These are phyloP conservation scores for Pseudolycoriella hygida DNA, from an alignment of 2,888 invertebrate genomes.

Conservation along the genomic window DNA sequence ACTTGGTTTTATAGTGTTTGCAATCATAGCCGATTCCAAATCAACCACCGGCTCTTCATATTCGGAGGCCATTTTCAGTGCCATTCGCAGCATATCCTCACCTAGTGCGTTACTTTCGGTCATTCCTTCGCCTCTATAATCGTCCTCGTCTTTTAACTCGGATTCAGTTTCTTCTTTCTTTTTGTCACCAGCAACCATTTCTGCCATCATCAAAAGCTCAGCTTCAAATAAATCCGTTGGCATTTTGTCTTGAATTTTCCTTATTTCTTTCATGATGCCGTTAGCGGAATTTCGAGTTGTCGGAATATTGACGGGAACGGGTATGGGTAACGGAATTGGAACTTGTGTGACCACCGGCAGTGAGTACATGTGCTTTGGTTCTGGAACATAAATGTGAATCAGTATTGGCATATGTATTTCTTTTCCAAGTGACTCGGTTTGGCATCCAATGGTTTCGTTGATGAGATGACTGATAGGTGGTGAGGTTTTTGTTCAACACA, in stretches of 20 bases:
- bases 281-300: conserved; percentile 72
- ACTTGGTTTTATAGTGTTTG: conserved; percentile 58
- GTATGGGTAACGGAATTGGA: conserved; percentile 73
- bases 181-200: conserved; percentile 79
- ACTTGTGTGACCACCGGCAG: conserved; percentile 69
- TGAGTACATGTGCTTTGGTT: conserved; percentile 67
- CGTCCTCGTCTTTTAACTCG: conserved; percentile 37
- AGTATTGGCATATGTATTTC: conserved; percentile 63
- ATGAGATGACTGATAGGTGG: conserved; percentile 17
- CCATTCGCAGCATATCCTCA: conserved; percentile 73
- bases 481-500: background rate
- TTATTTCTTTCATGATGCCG: conserved; percentile 77
- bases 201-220: conserved; percentile 86
- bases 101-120: conserved; percentile 41
- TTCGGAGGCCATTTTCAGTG: conserved; percentile 71
- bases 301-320: conserved; percentile 79
- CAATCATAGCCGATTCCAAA: conserved; percentile 63
- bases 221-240: conserved; percentile 87
- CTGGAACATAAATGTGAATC: conserved; percentile 75
- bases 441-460: conserved; percentile 47
- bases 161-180: conserved; percentile 63
- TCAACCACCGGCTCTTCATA: conserved; percentile 72
- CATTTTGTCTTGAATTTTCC: conserved; percentile 79
- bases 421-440: conserved; percentile 50
- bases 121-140: conserved; percentile 39